phyloP scores from a whole-genome alignment of 2,113 vertebrate genomes.

The Pachyramphus minor region DNA sequence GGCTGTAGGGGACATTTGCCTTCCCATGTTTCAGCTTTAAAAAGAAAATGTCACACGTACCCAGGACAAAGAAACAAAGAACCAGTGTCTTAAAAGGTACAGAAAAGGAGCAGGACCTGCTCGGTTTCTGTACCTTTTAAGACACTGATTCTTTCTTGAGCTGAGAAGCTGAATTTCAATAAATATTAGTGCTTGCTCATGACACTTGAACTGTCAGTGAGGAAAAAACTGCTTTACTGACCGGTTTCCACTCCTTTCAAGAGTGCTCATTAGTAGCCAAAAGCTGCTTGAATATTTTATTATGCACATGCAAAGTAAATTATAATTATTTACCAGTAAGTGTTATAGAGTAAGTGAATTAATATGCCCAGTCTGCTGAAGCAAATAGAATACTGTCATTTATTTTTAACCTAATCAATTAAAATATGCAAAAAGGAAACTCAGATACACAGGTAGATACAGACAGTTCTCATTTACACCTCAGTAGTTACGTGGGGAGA shows the following conservation, averaged over 20 bases:
- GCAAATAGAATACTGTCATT: neutral
- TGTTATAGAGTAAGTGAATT: neutral
- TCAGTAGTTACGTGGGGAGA: neutral
- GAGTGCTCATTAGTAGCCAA: neutral
- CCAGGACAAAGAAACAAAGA: constrained; percentile 19
- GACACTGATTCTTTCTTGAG: neutral
- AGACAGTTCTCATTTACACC: constrained; percentile 9
- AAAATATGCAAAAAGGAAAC: constrained; percentile 36
- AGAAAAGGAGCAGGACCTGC: neutral
- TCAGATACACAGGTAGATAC: neutral
- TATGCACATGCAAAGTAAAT: neutral
- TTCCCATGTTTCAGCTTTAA: constrained; percentile 20
- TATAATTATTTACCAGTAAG: neutral
- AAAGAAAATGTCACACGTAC: constrained; percentile 2
- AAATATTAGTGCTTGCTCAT: neutral
- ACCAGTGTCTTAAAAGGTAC: neutral
- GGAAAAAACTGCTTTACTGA: neutral
- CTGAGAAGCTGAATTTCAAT: neutral
- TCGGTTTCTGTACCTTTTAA: neutral
- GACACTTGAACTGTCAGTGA: neutral
- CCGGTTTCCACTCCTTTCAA: neutral
- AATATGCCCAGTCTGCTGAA: neutral
- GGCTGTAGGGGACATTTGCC: constrained; percentile 9
- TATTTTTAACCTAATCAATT: constrained; percentile 46
- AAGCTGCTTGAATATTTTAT: neutral